Evolutionary conservation across 2,888 invertebrate species (phyloP).

Genomic region (Volucella zonaria): DNA sequence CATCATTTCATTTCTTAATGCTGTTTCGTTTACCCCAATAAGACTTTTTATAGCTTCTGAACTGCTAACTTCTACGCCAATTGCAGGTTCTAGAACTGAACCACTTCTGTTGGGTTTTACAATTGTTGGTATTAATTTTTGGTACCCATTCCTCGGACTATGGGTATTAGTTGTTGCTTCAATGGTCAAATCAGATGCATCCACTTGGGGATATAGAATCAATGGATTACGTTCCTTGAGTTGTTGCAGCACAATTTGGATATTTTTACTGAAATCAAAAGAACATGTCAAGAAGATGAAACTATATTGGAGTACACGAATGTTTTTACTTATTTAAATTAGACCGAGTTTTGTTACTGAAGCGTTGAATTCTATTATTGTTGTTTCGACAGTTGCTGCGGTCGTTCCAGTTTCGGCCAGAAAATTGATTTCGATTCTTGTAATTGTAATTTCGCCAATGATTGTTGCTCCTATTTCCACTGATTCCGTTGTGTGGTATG

Average conservation of each 20-base stretch:
- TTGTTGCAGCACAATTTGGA: conserved; percentile 67
- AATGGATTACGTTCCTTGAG: conserved; percentile 64
- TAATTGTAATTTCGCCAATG: conserved; percentile 38
- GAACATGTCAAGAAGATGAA: background rate
- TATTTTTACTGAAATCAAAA: conserved; percentile 74
- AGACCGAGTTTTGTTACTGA: conserved; percentile 16
- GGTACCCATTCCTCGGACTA: background rate
- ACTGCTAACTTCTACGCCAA: conserved; percentile 4
- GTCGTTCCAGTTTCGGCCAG: conserved; percentile 44
- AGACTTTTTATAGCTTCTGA: conserved; percentile 67
- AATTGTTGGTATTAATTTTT: conserved; percentile 51
- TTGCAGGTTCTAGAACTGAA: conserved; percentile 51
- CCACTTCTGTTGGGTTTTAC: conserved; percentile 57
- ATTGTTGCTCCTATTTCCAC: conserved; percentile 8
- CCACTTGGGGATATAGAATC: conserved; percentile 41
- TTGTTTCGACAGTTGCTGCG: conserved; percentile 50
- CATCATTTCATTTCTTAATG: conserved; percentile 75
- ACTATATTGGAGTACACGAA: background rate
- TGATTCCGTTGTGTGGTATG: conserved; percentile 26
- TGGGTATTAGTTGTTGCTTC: conserved; percentile 59
- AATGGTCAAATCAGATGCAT: conserved; percentile 72
- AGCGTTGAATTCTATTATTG: conserved; percentile 55
- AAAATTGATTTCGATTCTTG: conserved; percentile 30
- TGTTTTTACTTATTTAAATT: conserved; percentile 55
- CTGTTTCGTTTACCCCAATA: conserved; percentile 66